A percentile compares a stretch with the other conserved stretches of the same genome.
These are phyloP conservation scores for Endomychus coccineus DNA, from an alignment of 2,888 invertebrate genomes.

Conservation along the genomic window DNA sequence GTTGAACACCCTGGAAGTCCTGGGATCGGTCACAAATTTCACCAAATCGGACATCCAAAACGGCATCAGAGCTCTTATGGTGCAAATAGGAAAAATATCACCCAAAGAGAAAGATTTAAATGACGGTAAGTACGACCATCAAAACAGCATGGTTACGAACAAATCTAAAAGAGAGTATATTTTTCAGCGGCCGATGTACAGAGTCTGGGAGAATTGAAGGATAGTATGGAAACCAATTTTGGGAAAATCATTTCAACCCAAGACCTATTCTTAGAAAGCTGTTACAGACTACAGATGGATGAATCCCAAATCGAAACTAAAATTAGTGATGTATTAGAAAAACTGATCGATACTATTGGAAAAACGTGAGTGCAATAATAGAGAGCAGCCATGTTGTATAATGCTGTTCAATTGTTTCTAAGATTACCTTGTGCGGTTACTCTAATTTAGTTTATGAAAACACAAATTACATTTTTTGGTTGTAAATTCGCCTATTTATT, in stretches of 20 bases:
- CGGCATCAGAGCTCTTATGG: constrained; percentile 33
- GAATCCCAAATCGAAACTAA: constrained; percentile 53
- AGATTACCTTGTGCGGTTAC: no score
- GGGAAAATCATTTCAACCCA: constrained; percentile 55
- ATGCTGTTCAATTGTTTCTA: background rate
- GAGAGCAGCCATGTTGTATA: constrained; percentile 1
- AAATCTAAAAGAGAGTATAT: no score
- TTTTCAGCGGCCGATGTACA: no score
- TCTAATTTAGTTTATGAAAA: no score
- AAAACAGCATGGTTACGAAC: background rate
- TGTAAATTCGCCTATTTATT: no score
- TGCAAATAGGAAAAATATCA: constrained; percentile 34
- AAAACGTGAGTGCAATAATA: constrained; percentile 48
- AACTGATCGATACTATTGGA: constrained; percentile 54
- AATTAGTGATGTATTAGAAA: constrained; percentile 55
- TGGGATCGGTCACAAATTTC: constrained; percentile 26
- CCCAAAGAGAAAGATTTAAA: constrained; percentile 23
- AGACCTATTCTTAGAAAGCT: constrained; percentile 58
- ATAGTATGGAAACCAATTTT: constrained; percentile 45
- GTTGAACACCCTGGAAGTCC: constrained; percentile 28
- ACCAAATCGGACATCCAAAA: constrained; percentile 38
- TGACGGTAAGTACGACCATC: constrained; percentile 22
- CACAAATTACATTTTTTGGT: no score
- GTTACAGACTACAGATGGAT: constrained; percentile 57
- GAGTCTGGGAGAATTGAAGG: constrained; percentile 30